Evolutionary conservation across 2,797 vertebrate genomes (phyloP), one percentile per base, ranked within the genome.

Genomic region (Epinephelus awoara): DNA sequence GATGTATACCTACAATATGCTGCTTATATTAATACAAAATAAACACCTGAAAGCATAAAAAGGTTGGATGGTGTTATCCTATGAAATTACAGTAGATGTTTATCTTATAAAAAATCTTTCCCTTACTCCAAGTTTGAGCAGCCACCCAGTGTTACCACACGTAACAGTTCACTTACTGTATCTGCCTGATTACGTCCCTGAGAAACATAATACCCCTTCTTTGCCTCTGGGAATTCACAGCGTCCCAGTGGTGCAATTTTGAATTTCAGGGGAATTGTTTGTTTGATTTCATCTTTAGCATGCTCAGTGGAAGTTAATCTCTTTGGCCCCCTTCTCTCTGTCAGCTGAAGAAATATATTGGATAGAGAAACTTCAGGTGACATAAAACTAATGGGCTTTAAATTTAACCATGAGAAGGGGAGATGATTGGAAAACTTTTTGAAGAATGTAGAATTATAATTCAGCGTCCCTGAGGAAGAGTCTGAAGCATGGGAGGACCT

Each of bases 341-440:
- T 80, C 76, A 83, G 78, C 54, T 34, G 50, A 46, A 78, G 64
- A 84, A 86, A 77, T 80, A 82, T 87, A 88, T 67, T 84, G 62
- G 71, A 73, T 67, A 49, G 68, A 83, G 80, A 86, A 86, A 83
- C 59, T 79, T 75, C 62, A 78, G 74, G 83, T 89, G 86, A 93
- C 88, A 86, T 89, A 80, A 92, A 93, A 91, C 83, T 89, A 93
- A 93, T 94, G 87, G 88, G 83, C 89, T 90, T 90, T 92, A 92
- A 92, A 94, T 94, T 83, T 87, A 89, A 91, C 85, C 88, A 89
- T 81, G 88, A 90, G 89, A 92, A 82, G 74, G 58, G 80, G 82
- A 85, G 88, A 87, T 91, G 91, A 95, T 95, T 93, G 88, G 88
- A 94, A 94, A 91, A 91, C 73, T 92, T 93, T 92, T 85, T 88